Base-by-base conservation (phyloP, 2,113 vertebrate species). In the Megaceryle maxima region DNA sequence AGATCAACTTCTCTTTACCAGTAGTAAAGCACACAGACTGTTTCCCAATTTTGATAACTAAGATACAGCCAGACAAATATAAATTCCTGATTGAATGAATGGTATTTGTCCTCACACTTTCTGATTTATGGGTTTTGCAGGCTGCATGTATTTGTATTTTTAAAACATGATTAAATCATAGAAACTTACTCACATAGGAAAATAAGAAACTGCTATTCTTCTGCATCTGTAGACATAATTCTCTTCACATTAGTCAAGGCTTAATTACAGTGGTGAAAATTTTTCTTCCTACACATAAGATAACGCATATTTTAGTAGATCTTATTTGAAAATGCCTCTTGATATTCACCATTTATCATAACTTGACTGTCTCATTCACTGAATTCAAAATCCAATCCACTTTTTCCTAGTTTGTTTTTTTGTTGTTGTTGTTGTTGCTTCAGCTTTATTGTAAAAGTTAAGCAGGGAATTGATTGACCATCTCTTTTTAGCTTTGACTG, bases 401-500 rank as follows among this genome's bases (percentile, higher is more conserved):
- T 74, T 79, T 51, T 90, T 96, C 67, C 37, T 76, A 33, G 2
- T 1, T 22, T 15, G 46, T 18, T 46, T 46, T 31, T 15, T 43
- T 29, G n/a, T 37, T 8, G 37, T 37, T 41, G 10, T 83, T 92
- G 93, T 80, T 69, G 13, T 83, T 93, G 17, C 35, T 88, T 94
- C 31, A 51, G 7, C n/a, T 93, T 90, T 92, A 74, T 46, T 78
- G 82, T 80, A 56, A 78, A 94, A 96, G 67, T 89, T 94, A 88
- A 78, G 39, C 39, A 83, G 39, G 35, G 21, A 48, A 92, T 96
- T 90, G 83, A 75, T 83, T 88, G 77, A 87, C 56, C 8, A 16
- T 73, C 28, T 78, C 74, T 93, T 57, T 83, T 95, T 75, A 91
- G 74, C 76, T 96, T 86, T 93, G 75, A 60, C 79, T 2, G 19